Percentiles rank a stretch among this genome's conserved stretches.
Evolutionary conservation across 2,797 vertebrate species (phyloP).

Genomic region (Sylvilagus floridanus): DNA sequence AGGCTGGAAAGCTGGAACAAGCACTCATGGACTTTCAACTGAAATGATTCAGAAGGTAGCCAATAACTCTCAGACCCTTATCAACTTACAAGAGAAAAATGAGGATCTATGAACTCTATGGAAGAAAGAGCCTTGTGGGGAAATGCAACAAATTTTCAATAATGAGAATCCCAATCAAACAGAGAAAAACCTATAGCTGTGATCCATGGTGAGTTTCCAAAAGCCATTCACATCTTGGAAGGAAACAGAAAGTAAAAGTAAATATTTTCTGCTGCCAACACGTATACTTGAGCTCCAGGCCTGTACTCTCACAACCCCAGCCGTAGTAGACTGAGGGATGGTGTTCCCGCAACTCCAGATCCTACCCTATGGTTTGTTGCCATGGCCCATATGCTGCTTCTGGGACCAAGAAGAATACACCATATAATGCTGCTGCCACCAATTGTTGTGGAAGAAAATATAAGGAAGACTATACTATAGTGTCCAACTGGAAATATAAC

Average conservation of each 20-base stretch:
- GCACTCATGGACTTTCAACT: neutral
- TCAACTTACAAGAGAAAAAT: conserved; percentile 3
- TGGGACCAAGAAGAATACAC: too few relatives aligned
- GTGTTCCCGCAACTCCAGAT: too few relatives aligned
- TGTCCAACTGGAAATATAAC: too few relatives aligned
- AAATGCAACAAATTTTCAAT: conserved; percentile 45
- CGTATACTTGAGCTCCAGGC: too few relatives aligned
- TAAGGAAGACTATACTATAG: too few relatives aligned
- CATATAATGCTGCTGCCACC: too few relatives aligned
- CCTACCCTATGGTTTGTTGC: too few relatives aligned
- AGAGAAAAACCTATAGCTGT: neutral
- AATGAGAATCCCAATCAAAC: neutral
- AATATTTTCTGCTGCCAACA: neutral
- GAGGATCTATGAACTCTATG: neutral
- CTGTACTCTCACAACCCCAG: too few relatives aligned
- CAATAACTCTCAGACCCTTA: conserved; percentile 35
- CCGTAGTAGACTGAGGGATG: too few relatives aligned
- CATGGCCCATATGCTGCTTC: too few relatives aligned
- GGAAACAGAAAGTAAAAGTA: conserved; percentile 6
- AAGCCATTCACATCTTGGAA: conserved; percentile 1
- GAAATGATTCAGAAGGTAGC: conserved; percentile 34
- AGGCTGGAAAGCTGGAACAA: conserved; percentile 4
- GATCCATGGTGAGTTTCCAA: conserved; percentile 28
- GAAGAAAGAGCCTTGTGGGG: conserved; percentile 1
- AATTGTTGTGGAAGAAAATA: too few relatives aligned